These are phyloP conservation scores for Tenualosa ilisha DNA, from an alignment of 2,797 vertebrate genomes.

Conservation along the genomic window DNA sequence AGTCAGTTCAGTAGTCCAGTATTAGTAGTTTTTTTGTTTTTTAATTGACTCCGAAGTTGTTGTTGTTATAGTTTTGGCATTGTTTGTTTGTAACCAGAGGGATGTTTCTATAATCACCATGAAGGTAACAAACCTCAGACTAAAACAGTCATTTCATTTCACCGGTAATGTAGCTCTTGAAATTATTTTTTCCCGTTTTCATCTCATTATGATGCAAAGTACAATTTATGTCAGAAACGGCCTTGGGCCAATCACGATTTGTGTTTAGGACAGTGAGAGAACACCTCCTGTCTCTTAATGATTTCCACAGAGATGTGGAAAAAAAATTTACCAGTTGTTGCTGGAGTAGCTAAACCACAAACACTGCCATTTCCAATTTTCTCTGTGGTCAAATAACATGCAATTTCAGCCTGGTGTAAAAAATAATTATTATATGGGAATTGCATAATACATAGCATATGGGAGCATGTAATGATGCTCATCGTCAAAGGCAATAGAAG, in stretches of 20 bases:
- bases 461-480: background rate
- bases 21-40: background rate
- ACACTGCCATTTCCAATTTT: background rate
- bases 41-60: background rate
- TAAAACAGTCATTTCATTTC: background rate
- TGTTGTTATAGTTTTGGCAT: background rate
- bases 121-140: background rate
- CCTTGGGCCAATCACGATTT: constrained; percentile 23
- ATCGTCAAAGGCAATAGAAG: background rate
- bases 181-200: background rate
- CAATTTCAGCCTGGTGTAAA: background rate
- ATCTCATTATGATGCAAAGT: background rate
- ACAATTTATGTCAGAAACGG: background rate
- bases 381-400: background rate
- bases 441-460: background rate
- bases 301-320: background rate
- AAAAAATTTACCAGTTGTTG: background rate
- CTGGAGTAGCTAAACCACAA: background rate
- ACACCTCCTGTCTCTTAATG: constrained; percentile 6
- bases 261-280: constrained; percentile 16
- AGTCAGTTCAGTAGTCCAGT: background rate
- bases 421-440: background rate
- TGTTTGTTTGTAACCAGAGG: background rate
- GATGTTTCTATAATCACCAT: background rate
- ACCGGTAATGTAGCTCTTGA: background rate